A percentile compares a stretch with the other conserved stretches of the same genome.
Evolutionary conservation across 1,140 invertebrate species (phyloP).

Genomic region (Eulimnadia texana): DNA sequence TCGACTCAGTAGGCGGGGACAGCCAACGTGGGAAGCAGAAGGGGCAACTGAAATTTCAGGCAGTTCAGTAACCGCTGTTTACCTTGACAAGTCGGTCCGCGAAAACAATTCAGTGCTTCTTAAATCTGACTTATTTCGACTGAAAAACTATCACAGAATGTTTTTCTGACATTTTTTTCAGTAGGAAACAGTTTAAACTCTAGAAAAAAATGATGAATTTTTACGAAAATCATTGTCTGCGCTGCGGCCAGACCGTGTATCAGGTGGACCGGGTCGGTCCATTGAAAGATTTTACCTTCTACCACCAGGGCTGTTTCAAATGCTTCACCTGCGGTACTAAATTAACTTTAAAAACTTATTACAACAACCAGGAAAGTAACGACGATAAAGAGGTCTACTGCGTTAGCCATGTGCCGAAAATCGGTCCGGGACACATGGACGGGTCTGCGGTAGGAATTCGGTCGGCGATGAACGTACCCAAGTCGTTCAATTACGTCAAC

Average conservation of each 20-base stretch:
- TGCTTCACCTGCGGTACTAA: slow-evolving; percentile 89
- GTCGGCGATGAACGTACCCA: slow-evolving; percentile 74
- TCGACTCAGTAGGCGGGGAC: background rate
- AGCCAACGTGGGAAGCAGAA: background rate
- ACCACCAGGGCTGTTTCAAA: slow-evolving; percentile 96
- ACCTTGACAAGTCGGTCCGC: background rate
- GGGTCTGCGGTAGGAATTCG: slow-evolving; percentile 81
- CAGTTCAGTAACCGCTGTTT: background rate
- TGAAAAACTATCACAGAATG: no score
- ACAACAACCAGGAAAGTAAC: slow-evolving; percentile 89
- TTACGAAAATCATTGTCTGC: slow-evolving; percentile 72
- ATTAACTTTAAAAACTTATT: slow-evolving; percentile 94
- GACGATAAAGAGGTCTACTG: slow-evolving; percentile 98
- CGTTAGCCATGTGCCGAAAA: slow-evolving; percentile 85
- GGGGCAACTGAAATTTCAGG: background rate
- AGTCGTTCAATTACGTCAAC: slow-evolving; percentile 68
- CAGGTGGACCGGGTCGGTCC: slow-evolving; percentile 87
- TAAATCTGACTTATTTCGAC: no score
- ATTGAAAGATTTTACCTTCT: slow-evolving; percentile 93
- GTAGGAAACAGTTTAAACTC: no score
- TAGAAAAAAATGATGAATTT: slow-evolving; percentile 61
- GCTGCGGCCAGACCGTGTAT: slow-evolving; percentile 73
- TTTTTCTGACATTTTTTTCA: no score
- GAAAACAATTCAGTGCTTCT: no score
- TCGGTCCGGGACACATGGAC: slow-evolving; percentile 78